Evolutionary conservation across 2,113 vertebrate species (phyloP).

Genomic region (Pelmatolapia mariae): DNA sequence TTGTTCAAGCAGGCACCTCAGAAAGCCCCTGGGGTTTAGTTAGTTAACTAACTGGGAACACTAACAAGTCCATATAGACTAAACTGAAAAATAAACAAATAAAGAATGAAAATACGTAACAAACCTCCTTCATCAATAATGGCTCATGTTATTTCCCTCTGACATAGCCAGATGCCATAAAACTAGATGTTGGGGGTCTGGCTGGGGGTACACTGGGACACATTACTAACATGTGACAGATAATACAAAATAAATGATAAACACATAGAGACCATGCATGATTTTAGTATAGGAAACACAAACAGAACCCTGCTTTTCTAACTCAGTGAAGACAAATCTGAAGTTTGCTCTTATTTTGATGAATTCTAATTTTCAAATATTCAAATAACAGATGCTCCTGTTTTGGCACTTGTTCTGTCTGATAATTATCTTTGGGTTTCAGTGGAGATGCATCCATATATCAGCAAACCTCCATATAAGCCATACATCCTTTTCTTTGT

Average conservation of each 20-base stretch:
- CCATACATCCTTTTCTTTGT: not conserved
- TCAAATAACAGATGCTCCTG: not conserved
- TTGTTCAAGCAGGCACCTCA: not conserved
- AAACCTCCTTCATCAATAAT: not conserved
- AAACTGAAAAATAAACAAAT: not conserved
- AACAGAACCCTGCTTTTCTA: not conserved
- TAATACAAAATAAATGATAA: not conserved
- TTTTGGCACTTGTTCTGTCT: not conserved
- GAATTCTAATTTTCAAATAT: not conserved
- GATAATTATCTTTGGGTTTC: not conserved
- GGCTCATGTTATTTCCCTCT: not conserved
- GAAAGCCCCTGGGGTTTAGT: not conserved
- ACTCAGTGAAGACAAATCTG: not conserved
- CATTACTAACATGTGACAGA: not conserved
- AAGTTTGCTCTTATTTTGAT: not conserved
- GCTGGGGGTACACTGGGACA: not conserved
- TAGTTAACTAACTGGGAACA: not conserved
- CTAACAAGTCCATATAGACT: not conserved
- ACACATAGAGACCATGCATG: not conserved
- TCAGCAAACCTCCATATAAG: not conserved
- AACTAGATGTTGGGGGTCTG: not conserved
- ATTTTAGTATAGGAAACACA: not conserved
- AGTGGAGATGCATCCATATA: not conserved
- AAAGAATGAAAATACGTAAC: not conserved
- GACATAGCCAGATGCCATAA: not conserved